Evolutionary conservation across 1,140 invertebrate genomes (phyloP).

Genomic region (Anoplolepis gracilipes): DNA sequence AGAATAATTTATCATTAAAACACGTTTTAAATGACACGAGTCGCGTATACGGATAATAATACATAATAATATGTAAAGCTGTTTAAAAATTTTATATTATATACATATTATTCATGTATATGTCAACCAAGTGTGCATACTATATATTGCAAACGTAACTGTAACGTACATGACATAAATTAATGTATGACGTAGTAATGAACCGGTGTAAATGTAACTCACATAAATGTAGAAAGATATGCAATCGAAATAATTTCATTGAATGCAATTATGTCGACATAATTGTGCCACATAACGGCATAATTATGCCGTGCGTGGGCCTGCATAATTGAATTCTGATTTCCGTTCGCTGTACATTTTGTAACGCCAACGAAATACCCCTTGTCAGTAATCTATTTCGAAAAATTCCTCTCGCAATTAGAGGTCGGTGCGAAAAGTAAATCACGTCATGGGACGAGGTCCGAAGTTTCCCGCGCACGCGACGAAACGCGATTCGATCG

Average conservation of each 20-base stretch:
- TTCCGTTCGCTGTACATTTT: constrained; percentile 52
- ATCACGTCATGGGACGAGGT: constrained; percentile 31
- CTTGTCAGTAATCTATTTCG: constrained; percentile 31
- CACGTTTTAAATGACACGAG: not conserved
- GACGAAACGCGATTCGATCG: constrained; percentile 13
- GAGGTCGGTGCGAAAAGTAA: constrained; percentile 39
- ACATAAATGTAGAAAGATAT: constrained; percentile 25
- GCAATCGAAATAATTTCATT: constrained; percentile 51
- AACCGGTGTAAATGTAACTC: not conserved
- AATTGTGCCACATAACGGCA: constrained; percentile 42
- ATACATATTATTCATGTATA: not conserved
- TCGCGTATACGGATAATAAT: not conserved
- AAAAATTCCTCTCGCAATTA: constrained; percentile 45
- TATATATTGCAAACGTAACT: not conserved
- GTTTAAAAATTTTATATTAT: not conserved
- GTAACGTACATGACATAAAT: not conserved
- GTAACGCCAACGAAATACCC: constrained; percentile 29
- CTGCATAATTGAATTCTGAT: constrained; percentile 60
- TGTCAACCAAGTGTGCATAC: not conserved
- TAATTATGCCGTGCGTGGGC: constrained; percentile 24
- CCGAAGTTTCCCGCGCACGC: constrained; percentile 27
- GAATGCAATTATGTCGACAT: constrained; percentile 44
- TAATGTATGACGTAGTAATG: not conserved
- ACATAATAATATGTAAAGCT: not conserved
- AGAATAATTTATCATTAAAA: not conserved